These are phyloP conservation scores for Phengaris alcon DNA, from an alignment of 2,888 invertebrate genomes.

Conservation along the genomic window DNA sequence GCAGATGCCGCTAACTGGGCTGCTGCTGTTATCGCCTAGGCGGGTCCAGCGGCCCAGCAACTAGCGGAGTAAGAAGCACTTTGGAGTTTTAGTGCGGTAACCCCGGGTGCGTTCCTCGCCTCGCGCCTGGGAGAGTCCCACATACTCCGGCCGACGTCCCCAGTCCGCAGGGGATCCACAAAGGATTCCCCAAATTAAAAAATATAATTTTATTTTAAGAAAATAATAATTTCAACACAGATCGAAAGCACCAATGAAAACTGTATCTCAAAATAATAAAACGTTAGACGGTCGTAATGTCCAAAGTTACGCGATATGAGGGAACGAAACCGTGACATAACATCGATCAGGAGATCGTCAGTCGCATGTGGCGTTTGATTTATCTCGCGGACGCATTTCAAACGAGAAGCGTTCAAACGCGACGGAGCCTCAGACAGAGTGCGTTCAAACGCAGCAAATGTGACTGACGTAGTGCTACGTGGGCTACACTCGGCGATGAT, in stretches of 20 bases:
- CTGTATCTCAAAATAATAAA: neutral
- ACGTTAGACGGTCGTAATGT: neutral
- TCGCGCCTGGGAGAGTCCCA: too few species aligned
- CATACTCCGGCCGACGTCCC: too few species aligned
- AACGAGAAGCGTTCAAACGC: conserved; percentile 28
- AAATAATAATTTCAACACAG: neutral
- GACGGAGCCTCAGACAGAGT: neutral
- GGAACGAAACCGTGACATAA: conserved; percentile 28
- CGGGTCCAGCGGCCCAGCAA: too few species aligned
- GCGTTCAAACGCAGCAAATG: neutral
- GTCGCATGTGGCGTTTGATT: conserved; percentile 52
- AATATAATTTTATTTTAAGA: too few species aligned
- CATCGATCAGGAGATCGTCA: conserved; percentile 44
- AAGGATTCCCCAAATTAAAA: too few species aligned
- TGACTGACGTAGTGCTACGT: neutral
- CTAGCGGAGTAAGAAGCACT: too few species aligned
- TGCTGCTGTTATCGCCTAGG: too few species aligned
- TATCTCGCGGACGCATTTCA: conserved; percentile 46
- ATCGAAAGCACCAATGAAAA: neutral
- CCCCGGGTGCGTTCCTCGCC: too few species aligned
- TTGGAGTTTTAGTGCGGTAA: too few species aligned
- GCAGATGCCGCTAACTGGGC: too few species aligned
- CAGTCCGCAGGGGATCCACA: too few species aligned
- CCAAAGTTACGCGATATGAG: conserved; percentile 9
- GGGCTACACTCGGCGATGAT: too few species aligned